These are phyloP conservation scores for Notodonta ziczac DNA, from an alignment of 2,888 invertebrate genomes.

Conservation along the genomic window DNA sequence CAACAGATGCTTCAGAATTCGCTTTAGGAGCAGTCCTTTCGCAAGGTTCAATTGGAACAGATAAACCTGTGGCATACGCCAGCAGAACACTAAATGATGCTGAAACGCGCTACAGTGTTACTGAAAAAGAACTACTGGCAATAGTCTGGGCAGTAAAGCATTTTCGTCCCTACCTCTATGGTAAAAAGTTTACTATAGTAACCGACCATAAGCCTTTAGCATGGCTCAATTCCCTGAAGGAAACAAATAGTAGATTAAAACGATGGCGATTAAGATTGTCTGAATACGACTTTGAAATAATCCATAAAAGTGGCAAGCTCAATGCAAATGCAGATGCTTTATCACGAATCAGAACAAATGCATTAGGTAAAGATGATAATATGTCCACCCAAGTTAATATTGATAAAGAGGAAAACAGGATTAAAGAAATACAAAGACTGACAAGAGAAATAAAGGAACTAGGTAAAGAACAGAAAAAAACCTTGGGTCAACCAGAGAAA, in stretches of 20 bases:
- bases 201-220: constrained; percentile 59
- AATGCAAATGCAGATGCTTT: constrained; percentile 42
- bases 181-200: constrained; percentile 34
- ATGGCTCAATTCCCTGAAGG: constrained; percentile 55
- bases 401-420: not conserved
- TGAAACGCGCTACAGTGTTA: not conserved
- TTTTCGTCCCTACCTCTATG: not conserved
- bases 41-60: constrained; percentile 2
- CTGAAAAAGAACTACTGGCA: not conserved
- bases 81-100: not conserved
- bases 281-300: constrained; percentile 41
- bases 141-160: constrained; percentile 1
- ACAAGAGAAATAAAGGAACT: too few relatives aligned
- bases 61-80: constrained; percentile 5
- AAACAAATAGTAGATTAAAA: constrained; percentile 52
- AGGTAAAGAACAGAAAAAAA: not conserved
- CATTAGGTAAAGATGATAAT: not conserved
- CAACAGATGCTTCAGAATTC: constrained; percentile 6
- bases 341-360: constrained; percentile 22
- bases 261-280: constrained; percentile 51
- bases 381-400: not conserved
- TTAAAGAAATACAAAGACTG: not conserved
- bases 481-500: not conserved
- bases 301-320: constrained; percentile 37
- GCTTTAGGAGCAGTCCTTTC: constrained; percentile 4